phyloP scores from a whole-genome alignment of 2,113 vertebrate species.

The Balaeniceps rex region DNA sequence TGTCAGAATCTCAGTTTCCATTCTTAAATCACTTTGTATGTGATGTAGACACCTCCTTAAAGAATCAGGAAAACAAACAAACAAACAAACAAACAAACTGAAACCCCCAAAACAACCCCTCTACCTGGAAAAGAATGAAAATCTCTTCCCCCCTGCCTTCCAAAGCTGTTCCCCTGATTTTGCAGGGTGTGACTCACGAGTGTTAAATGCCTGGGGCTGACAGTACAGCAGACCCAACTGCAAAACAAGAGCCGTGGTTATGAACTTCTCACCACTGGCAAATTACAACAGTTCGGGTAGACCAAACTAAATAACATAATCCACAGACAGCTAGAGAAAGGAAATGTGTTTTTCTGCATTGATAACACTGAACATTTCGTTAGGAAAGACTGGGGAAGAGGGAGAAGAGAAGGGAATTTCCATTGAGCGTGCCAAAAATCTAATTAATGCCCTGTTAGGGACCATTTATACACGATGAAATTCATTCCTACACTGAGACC shows the following conservation, averaged over 20 bases:
- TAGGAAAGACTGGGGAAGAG: not conserved
- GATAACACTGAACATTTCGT: not conserved
- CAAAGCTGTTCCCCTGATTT: not conserved
- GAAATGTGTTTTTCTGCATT: not conserved
- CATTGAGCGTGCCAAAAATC: not conserved
- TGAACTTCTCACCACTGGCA: not conserved
- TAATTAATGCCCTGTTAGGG: not conserved
- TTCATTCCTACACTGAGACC: not conserved
- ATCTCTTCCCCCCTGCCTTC: not conserved
- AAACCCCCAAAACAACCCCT: not conserved
- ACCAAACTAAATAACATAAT: not conserved
- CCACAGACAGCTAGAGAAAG: not conserved
- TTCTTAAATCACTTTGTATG: not conserved
- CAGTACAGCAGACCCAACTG: not conserved
- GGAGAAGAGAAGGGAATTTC: constrained; percentile 28
- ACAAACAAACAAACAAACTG: not conserved
- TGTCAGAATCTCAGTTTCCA: not conserved
- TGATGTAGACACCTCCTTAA: not conserved
- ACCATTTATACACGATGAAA: not conserved
- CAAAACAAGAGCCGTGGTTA: not conserved
- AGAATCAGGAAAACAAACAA: not conserved
- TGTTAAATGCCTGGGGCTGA: not conserved
- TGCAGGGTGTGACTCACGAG: not conserved
- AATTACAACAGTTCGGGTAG: not conserved
- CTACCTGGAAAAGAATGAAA: not conserved